phyloP scores from a whole-genome alignment of 2,113 vertebrate genomes.

The Corydoras maculifer region DNA sequence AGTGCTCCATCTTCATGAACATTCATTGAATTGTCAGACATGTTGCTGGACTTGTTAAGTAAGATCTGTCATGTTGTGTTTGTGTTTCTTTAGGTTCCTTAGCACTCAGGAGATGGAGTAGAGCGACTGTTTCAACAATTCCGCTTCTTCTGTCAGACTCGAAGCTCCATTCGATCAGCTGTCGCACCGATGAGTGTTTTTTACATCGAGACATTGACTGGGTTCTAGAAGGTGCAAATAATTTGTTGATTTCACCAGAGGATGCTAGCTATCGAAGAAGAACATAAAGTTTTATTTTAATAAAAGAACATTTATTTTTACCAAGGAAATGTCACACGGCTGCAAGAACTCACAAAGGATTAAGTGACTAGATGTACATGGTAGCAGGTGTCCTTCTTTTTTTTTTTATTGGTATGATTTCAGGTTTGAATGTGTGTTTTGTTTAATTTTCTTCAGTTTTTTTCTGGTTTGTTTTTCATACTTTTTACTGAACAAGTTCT shows the following conservation, averaged over 20 bases:
- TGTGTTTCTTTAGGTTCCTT: constrained; percentile 62
- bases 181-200: constrained; percentile 85
- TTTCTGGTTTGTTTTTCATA: constrained; percentile 35
- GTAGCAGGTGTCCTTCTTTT: constrained; percentile 71
- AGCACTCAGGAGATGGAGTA: constrained; percentile 65
- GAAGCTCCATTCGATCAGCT: constrained; percentile 84
- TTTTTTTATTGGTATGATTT: not conserved
- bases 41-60: not conserved
- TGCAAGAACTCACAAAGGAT: constrained; percentile 71
- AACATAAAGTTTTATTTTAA: constrained; percentile 92
- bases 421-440: constrained; percentile 41
- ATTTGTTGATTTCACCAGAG: constrained; percentile 82
- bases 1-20: too few relatives aligned
- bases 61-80: constrained; percentile 19
- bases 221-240: constrained; percentile 89
- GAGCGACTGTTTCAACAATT: constrained; percentile 86
- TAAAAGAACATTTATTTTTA: constrained; percentile 83
- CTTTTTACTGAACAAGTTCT: constrained; percentile 66
- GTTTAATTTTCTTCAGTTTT: constrained; percentile 46
- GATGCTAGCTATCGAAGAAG: constrained; percentile 77
- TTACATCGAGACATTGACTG: constrained; percentile 87
- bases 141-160: constrained; percentile 85
- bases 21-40: too few relatives aligned
- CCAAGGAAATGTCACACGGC: constrained; percentile 73
- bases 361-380: constrained; percentile 80